phyloP scores from a whole-genome alignment of 2,113 vertebrate species.

The Mobula hypostoma region DNA sequence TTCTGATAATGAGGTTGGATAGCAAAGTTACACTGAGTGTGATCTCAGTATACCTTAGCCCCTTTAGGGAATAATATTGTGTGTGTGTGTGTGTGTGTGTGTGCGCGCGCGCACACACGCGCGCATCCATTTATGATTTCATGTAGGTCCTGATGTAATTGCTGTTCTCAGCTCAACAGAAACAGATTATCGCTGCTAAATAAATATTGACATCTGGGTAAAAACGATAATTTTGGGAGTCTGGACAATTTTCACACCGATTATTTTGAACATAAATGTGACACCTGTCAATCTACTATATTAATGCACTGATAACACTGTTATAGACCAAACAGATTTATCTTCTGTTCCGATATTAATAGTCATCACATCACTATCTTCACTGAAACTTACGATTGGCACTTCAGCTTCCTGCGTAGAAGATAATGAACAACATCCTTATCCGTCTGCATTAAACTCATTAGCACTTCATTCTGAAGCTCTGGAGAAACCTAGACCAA shows the following conservation, averaged over 20 bases:
- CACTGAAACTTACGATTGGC: slow-evolving; percentile 39
- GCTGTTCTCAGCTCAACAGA: not conserved
- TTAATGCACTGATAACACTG: not conserved
- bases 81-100: too few relatives aligned
- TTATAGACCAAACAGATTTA: not conserved
- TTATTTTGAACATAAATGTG: not conserved
- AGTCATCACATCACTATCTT: not conserved
- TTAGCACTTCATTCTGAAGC: slow-evolving; percentile 71
- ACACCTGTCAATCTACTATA: not conserved
- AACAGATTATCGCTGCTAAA: not conserved
- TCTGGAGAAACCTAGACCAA: slow-evolving; percentile 72
- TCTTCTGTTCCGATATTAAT: not conserved
- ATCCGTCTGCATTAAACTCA: slow-evolving; percentile 81
- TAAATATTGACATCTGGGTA: not conserved
- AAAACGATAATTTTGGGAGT: not conserved
- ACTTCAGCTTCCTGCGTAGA: slow-evolving; percentile 61
- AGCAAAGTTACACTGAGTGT: too few relatives aligned
- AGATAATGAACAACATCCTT: slow-evolving; percentile 85
- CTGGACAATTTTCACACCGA: not conserved
- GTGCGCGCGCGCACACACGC: too few relatives aligned
- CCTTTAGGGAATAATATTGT: too few relatives aligned
- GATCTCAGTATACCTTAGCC: too few relatives aligned
- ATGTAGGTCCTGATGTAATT: not conserved
- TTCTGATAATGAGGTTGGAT: too few relatives aligned
- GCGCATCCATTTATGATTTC: too few relatives aligned